Evolutionary conservation across 2,888 invertebrate genomes (phyloP), one percentile per base, ranked within the genome.

Genomic region (Epiperipatus broadwayi): DNA sequence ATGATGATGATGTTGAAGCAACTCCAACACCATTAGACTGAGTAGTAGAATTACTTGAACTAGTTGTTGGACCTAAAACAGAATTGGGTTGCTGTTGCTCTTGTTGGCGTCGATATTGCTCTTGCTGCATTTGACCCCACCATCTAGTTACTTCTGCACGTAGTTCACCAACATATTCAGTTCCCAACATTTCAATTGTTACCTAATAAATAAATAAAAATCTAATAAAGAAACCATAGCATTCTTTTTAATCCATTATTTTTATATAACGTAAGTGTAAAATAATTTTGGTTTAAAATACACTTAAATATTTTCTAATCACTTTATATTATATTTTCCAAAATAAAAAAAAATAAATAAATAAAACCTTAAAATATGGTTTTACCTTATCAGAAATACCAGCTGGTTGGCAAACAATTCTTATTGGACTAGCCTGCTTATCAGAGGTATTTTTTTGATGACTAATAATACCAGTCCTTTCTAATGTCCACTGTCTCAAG

Each of bases 121-220:
- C 51, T 37, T 55, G 54, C 41, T 63, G 61, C 2, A 63, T 55
- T 19, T 58, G 58, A 44, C 85, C 84, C 80, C 85, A 87, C 87
- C 87, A 89, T 47, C 80, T 77, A n/a, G 83, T 80, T 39, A 89
- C 83, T 65, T 89, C 89, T 1, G 89, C 89, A 44, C 89, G 67
- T 37, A 91, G 63, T 58, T 89, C 89, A 3, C 85, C 87, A 19
- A 91, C 76, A 45, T 80, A 73, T 61, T 89, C 87, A n/a, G 76
- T 72, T 29, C 75, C 76, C 47, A 78, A 69, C 60, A 91, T 68
- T 48, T 79, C 73, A 10, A 91, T 64, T 15, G 74, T 68, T 15
- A 79, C 80, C 57, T 60, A 48, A 4, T 35, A 41, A 14, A 35
- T 22, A 8, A 25, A 29, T 29, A 28, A 28, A n/a, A n/a, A n/a